A percentile compares a stretch with the other conserved stretches of the same genome.
These are phyloP conservation scores for Papilio helenus DNA, from an alignment of 1,140 invertebrate species.

Conservation along the genomic window DNA sequence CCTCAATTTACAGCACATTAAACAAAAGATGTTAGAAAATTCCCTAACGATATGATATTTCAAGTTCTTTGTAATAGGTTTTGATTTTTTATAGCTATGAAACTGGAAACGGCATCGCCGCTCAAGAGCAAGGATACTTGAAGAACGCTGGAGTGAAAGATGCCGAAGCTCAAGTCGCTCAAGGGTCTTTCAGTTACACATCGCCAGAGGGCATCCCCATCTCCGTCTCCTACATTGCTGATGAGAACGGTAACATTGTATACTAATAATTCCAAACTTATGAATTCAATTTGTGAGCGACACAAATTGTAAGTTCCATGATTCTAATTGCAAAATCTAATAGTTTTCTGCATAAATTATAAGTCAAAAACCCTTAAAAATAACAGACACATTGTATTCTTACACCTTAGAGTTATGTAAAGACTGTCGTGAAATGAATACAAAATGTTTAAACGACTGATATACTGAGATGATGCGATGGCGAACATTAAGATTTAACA, in stretches of 20 bases:
- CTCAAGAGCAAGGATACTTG: conserved; percentile 86
- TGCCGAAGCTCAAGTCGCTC: conserved; percentile 84
- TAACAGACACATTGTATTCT: not conserved
- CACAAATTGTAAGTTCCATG: not conserved
- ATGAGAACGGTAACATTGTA: conserved; percentile 68
- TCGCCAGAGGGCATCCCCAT: conserved; percentile 86
- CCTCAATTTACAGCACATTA: not conserved
- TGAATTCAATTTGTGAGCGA: no score
- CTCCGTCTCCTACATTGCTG: conserved; percentile 84
- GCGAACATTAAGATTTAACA: not conserved
- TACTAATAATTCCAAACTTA: not conserved
- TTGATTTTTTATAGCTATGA: conserved; percentile 82
- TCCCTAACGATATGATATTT: not conserved
- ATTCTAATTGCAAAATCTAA: not conserved
- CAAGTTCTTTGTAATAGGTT: not conserved
- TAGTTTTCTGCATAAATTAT: not conserved
- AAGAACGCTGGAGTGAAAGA: conserved; percentile 86
- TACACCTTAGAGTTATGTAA: not conserved
- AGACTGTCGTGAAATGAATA: conserved; percentile 7
- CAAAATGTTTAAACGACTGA: not conserved
- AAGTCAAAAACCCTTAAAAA: not conserved
- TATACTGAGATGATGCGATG: not conserved
- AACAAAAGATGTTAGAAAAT: not conserved
- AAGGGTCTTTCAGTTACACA: conserved; percentile 86
- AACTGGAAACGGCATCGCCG: conserved; percentile 87